phyloP scores from a whole-genome alignment of 2,888 invertebrate species.

The Eurois occulta region DNA sequence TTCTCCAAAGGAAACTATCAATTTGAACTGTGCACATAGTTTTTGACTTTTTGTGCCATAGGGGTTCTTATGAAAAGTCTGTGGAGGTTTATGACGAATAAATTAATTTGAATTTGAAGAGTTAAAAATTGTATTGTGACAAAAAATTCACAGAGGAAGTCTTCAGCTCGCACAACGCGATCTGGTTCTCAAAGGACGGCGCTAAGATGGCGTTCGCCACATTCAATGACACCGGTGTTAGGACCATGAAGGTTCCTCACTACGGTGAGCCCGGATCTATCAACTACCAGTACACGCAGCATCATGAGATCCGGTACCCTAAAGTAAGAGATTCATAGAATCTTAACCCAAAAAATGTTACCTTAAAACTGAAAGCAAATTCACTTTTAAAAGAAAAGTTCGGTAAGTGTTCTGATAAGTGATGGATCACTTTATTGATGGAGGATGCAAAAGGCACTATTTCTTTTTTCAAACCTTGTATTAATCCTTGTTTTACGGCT shows the following conservation, averaged over 20 bases:
- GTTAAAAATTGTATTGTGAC: not conserved
- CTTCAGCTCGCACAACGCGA: constrained; percentile 94
- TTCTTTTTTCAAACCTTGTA: not conserved
- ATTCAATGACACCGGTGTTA: constrained; percentile 94
- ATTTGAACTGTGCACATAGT: no score
- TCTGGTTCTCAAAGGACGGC: constrained; percentile 97
- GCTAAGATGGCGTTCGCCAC: constrained; percentile 94
- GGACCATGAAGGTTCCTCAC: constrained; percentile 94
- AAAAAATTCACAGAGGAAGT: constrained; percentile 94
- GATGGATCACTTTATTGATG: not conserved
- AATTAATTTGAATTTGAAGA: not conserved
- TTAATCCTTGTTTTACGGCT: not conserved
- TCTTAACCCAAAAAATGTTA: not conserved
- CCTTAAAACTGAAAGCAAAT: not conserved
- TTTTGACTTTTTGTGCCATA: no score
- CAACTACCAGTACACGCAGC: constrained; percentile 94
- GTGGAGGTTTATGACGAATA: not conserved
- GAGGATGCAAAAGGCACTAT: not conserved
- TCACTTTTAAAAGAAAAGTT: not conserved
- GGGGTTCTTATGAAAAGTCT: not conserved
- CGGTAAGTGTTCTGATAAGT: not conserved
- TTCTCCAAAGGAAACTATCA: no score
- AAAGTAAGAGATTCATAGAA: constrained; percentile 89
- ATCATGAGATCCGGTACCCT: constrained; percentile 94
- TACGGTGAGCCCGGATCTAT: constrained; percentile 94